Evolutionary conservation across 92 coral and sea anemone species (phyloP).

Genomic region (Palythoa caribaeorum): DNA sequence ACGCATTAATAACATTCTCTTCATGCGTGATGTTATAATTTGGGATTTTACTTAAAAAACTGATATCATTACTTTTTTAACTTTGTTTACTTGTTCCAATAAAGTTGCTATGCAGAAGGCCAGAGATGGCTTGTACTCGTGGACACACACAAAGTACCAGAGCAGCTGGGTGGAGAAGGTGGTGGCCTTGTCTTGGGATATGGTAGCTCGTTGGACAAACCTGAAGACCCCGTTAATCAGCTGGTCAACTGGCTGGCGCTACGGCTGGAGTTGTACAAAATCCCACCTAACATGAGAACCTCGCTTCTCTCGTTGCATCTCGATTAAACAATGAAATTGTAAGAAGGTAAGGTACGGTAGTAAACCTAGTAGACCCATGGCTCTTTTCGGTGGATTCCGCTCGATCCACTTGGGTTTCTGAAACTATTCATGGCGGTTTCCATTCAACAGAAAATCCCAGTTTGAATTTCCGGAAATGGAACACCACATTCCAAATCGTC

Average conservation of each 20-base stretch:
- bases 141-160: not conserved
- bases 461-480: too few species aligned
- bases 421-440: too few species aligned
- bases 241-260: not conserved
- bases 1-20: too few species aligned
- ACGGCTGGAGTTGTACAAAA: not conserved
- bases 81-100: too few species aligned
- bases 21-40: not conserved
- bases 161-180: not conserved
- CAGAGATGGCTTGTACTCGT: not conserved
- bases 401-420: too few species aligned
- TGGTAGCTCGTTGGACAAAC: not conserved
- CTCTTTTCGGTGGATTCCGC: too few species aligned
- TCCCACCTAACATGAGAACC: not conserved
- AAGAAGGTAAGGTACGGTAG: too few species aligned
- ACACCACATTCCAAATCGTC: too few species aligned
- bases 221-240: not conserved
- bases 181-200: not conserved
- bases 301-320: not conserved
- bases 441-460: too few species aligned
- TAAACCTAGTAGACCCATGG: too few species aligned
- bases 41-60: not conserved
- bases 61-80: too few species aligned
- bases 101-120: not conserved
- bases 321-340: not conserved